Base-by-base conservation (phyloP, 2,113 vertebrate genomes). In the Callorhinus ursinus region DNA sequence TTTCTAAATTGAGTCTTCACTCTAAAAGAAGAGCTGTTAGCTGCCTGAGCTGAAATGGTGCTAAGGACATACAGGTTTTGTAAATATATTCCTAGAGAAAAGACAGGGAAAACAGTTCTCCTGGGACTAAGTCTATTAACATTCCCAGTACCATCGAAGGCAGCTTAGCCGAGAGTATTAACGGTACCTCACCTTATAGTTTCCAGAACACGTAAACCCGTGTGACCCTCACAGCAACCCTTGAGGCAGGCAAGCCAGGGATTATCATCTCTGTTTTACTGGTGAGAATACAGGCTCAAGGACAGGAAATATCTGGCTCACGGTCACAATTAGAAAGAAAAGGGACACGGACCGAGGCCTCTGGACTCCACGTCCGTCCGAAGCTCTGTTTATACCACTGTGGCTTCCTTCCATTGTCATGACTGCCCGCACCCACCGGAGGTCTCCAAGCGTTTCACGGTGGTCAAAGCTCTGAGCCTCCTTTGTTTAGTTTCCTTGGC, bases 291-390 rank as follows among this genome's bases (percentile, higher is more conserved):
- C 18, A 46, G 51, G 6, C n/a, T 74, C 80, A 51, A 74, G 80
- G n/a, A 49, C 65, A 72, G 80, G 67, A 92, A 74, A 49, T 49
- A 9, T 19, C 63, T 72, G 72, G 31, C 67, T 92, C 65, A n/a
- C 55, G 80, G 53, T 21, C 67, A 72, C n/a, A 24, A 12, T 53
- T 36, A 53, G 65, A 57, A 24, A 81, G 76, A 69, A 69, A 42
- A 22, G 61, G n/a, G 15, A 49, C 67, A 5, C 4, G 15, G 80
- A 57, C 31, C 18, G 65, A 83, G 53, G 39, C n/a, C 67, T 84
- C 12, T 74, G 79, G 80, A 46, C 80, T 36, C 14, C 21, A 7
- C 0, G 4, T 69, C 39, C 14, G 5, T n/a, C 67, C 16, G 67
- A n/a, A 69, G 14, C 72, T 79, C 13, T 42, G 49, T 67, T 69